Evolutionary conservation across 1,140 invertebrate genomes (phyloP).

Genomic region (Amyelois transitella): DNA sequence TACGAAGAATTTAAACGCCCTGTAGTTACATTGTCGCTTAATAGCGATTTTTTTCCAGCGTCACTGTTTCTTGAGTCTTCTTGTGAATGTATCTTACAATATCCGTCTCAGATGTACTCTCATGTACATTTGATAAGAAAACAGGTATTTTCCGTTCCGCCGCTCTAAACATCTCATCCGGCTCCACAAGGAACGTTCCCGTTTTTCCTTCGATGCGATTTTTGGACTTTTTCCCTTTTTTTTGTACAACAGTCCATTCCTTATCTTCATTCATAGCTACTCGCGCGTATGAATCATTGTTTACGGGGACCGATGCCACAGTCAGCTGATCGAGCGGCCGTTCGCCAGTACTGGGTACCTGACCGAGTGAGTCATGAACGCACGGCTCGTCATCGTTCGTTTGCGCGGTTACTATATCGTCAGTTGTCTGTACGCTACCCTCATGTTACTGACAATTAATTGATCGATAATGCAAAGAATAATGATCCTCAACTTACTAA

Average conservation of each 20-base stretch:
- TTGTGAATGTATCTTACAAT: neutral
- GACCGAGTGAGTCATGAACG: no score
- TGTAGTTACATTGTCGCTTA: neutral
- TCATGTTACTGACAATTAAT: neutral
- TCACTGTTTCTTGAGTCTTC: neutral
- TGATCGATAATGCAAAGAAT: neutral
- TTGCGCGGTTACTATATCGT: no score
- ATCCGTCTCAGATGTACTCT: neutral
- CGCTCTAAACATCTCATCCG: neutral
- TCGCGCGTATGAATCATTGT: no score
- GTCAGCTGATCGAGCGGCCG: no score
- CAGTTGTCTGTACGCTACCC: neutral
- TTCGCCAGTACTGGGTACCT: no score
- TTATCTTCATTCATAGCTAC: no score
- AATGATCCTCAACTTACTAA: neutral
- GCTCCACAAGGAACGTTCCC: neutral
- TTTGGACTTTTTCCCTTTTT: no score
- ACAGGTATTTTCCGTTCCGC: neutral
- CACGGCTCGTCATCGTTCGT: no score
- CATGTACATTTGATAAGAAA: neutral
- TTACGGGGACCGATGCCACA: no score
- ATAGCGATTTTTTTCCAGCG: neutral
- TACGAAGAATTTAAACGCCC: neutral
- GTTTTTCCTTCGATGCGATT: no score
- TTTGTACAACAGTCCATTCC: no score